These are phyloP conservation scores for Dendrolimus kikuchii DNA, from an alignment of 1,140 invertebrate genomes.

Conservation along the genomic window DNA sequence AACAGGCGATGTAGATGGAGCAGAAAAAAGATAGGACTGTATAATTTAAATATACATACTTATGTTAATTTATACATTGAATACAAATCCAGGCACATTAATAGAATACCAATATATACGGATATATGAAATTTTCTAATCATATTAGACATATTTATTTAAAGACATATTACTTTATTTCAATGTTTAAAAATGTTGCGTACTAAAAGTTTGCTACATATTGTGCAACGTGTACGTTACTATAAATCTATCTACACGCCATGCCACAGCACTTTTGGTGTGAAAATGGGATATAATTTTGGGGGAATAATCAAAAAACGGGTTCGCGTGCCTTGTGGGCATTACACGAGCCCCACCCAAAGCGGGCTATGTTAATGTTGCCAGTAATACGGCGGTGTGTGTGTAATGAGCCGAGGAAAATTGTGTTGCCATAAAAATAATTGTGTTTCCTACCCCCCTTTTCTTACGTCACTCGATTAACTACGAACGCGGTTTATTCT, in stretches of 20 bases:
- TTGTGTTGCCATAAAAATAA: slow-evolving; percentile 70
- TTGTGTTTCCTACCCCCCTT: slow-evolving; percentile 45
- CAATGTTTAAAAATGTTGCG: too few species aligned
- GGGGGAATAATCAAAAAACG: slow-evolving; percentile 65
- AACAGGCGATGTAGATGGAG: too few species aligned
- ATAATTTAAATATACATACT: too few species aligned
- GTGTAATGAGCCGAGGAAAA: slow-evolving; percentile 67
- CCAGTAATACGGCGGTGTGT: slow-evolving; percentile 52
- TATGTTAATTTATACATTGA: too few species aligned
- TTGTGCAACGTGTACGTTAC: too few species aligned
- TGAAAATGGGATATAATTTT: slow-evolving; percentile 70
- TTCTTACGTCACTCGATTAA: slow-evolving; percentile 48
- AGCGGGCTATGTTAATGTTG: slow-evolving; percentile 58
- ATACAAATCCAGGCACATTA: too few species aligned
- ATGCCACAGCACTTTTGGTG: slow-evolving; percentile 44
- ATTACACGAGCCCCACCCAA: slow-evolving; percentile 58
- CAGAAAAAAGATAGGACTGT: too few species aligned
- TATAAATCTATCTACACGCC: background rate
- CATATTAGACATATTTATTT: too few species aligned
- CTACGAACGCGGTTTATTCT: background rate
- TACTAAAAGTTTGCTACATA: too few species aligned
- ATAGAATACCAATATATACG: too few species aligned
- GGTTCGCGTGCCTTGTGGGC: slow-evolving; percentile 60
- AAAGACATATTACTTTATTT: too few species aligned
- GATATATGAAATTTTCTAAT: too few species aligned